These are phyloP conservation scores for Fragum fragum DNA, from an alignment of 2,888 invertebrate genomes.

Conservation along the genomic window DNA sequence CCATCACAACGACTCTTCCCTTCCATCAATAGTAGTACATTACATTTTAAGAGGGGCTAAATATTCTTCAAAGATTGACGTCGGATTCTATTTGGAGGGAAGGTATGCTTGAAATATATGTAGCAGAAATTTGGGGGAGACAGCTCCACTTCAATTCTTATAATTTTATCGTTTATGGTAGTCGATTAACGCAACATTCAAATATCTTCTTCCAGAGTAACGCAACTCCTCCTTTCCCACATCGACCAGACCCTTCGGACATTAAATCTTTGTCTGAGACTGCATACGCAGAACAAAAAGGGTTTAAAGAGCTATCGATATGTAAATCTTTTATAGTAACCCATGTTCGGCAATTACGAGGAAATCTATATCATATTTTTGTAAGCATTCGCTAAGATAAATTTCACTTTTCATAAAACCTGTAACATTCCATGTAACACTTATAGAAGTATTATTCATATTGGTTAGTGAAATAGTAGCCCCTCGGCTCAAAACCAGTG, in stretches of 20 bases:
- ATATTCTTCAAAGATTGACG: background rate
- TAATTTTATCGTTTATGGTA: constrained; percentile 9
- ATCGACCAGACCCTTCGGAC: background rate
- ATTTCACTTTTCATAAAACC: constrained; percentile 10
- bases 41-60: background rate
- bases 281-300: constrained; percentile 1
- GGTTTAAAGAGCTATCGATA: background rate
- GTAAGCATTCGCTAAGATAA: constrained; percentile 1
- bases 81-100: constrained; percentile 3
- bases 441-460: background rate
- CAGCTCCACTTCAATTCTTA: constrained; percentile 7
- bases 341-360: constrained; percentile 23
- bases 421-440: constrained; percentile 28
- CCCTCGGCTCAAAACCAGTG: background rate
- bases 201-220: constrained; percentile 8
- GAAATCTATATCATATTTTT: constrained; percentile 8
- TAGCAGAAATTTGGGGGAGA: background rate
- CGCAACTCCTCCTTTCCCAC: constrained; percentile 6
- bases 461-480: background rate
- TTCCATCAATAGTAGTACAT: background rate
- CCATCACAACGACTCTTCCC: background rate
- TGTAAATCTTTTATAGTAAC: constrained; percentile 24
- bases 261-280: constrained; percentile 21
- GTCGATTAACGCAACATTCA: background rate
- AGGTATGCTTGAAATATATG: constrained; percentile 14